Evolutionary conservation across 2,113 vertebrate genomes (phyloP), one percentile per base, ranked within the genome.

Genomic region (Laticauda colubrina): DNA sequence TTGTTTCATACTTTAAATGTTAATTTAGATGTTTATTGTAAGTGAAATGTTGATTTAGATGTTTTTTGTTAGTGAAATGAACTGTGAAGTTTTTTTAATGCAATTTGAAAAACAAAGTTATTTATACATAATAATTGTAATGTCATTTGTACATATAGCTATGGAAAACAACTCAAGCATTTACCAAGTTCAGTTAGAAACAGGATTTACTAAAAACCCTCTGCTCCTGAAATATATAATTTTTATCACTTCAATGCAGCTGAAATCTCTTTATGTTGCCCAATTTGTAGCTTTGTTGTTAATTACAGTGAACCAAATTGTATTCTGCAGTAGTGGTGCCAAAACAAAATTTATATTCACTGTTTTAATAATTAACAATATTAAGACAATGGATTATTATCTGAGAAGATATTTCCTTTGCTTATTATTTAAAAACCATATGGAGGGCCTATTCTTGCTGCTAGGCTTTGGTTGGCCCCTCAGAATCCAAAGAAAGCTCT

Each of bases 11-110:
- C 29, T 93, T 86, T 29, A 90, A 93, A 93, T 87, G 75, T 90
- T 93, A 87, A 90, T 93, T 54, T 90, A 56, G 39, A 6, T 90
- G 56, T 87, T 87, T 34, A 90, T 3, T 0, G 34, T 90, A 90
- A 87, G 92, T 93, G 92, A 93, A 93, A 93, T 93, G 92, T 90
- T 93, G 64, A 90, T 93, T 43, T 90, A 57, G 51, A 11, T 93
- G 48, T 87, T 87, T 51, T 92, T 3, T 0, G 55, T 91, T 93
- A 64, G 92, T 93, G 92, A 93, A 93, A 93, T 93, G 92, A 93
- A 90, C 55, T 90, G 56, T 93, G 56, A 86, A 93, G 75, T 86
- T 90, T 48, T 81, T 61, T 64, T 43, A 93, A 64, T 85, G 43
- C 12, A 5, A 54, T 55, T 90, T 64, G 88, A 87, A 90, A 93